Evolutionary conservation across 2,888 invertebrate species (phyloP).

Genomic region (Operophtera brumata): DNA sequence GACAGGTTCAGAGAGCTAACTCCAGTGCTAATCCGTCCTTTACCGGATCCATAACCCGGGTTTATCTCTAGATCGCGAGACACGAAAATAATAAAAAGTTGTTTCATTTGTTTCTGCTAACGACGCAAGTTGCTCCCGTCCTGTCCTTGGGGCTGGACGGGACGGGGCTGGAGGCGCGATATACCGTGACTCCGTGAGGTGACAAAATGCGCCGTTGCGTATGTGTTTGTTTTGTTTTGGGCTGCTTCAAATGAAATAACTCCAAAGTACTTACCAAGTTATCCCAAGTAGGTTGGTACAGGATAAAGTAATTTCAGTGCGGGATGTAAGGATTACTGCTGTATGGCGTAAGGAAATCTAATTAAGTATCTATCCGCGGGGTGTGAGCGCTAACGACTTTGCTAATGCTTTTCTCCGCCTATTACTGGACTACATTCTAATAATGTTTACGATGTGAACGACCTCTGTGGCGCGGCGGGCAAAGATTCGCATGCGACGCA

Average conservation of each 20-base stretch:
- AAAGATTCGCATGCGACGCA: too few relatives aligned
- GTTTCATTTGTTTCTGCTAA: slow-evolving; percentile 15
- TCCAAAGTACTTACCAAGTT: slow-evolving; percentile 6
- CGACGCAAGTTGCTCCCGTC: slow-evolving; percentile 9
- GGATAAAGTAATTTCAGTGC: not conserved
- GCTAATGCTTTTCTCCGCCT: not conserved
- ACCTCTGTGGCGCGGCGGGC: too few relatives aligned
- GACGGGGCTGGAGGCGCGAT: not conserved
- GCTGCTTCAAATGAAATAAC: slow-evolving; percentile 8
- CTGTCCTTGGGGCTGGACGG: not conserved
- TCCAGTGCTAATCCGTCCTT: not conserved
- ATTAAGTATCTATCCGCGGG: not conserved
- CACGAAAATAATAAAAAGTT: slow-evolving; percentile 31
- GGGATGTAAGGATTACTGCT: too few relatives aligned
- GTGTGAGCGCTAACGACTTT: slow-evolving; percentile 4
- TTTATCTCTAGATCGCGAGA: slow-evolving; percentile 5
- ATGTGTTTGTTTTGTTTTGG: not conserved
- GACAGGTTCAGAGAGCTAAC: too few relatives aligned
- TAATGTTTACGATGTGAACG: too few relatives aligned
- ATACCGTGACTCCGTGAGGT: not conserved
- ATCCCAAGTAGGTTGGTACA: not conserved
- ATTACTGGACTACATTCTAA: not conserved
- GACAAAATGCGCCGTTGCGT: not conserved
- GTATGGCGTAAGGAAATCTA: too few relatives aligned
- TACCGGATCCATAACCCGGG: not conserved